Evolutionary conservation across 2,888 invertebrate genomes (phyloP), one percentile per base, ranked within the genome.

Genomic region (Notodonta ziczac): DNA sequence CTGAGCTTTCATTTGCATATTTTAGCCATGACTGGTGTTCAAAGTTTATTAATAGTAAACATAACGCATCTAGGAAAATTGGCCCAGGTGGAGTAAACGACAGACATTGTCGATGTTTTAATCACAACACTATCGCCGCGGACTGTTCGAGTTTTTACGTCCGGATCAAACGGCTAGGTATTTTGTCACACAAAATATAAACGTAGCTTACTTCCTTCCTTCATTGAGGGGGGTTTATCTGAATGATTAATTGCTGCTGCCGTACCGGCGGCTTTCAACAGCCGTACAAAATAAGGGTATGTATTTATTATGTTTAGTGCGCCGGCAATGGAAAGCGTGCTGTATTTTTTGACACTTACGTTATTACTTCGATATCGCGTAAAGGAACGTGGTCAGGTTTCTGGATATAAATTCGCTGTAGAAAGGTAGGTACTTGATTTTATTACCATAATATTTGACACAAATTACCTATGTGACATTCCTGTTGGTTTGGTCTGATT

Each of bases 181-280:
- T 93, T 93, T 93, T 93, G 93, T 93, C 93, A 92, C 89, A 93
- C 92, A 92, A 91, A 92, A 93, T 92, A 93, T 93, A 93, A 93
- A 93, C 87, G 91, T 90, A 83, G 89, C 89, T 80, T 77, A 90
- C 89, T 93, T 93, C 92, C 91, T 92, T 93, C 92, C 92, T 88
- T 90, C 92, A 92, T 93, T 89, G 91, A 89, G 78, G 83, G 85
- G 54, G 50, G 88, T 87, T 89, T 93, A 93, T 93, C 92, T 87
- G 80, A 85, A 82, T 93, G 93, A 93, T 91, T 93, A 90, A 93
- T 93, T 88, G 88, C 85, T 75, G 71, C 83, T 82, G 84, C 67
- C 69, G 77, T 77, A 74, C 75, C 74, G 77, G 83, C 83, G 82
- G 76, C 79, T 87, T 88, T 87, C 87, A 86, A 79, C 84, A 70